These are phyloP conservation scores for Emys orbicularis DNA, from an alignment of 2,797 vertebrate genomes.

Conservation along the genomic window DNA sequence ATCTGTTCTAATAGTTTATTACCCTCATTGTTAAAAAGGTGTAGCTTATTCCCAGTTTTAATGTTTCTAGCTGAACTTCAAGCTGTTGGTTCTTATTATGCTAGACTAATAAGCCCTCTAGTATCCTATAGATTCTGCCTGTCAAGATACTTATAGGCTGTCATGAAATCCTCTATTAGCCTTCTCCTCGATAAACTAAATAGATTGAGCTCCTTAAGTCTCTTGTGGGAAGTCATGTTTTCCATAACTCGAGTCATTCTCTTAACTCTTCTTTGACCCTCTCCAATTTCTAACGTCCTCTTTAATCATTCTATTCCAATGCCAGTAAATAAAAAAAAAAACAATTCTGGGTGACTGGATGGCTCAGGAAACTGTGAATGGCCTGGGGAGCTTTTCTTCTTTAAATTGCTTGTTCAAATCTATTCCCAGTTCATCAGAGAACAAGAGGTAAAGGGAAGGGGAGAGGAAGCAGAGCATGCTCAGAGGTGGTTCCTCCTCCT, in stretches of 20 bases:
- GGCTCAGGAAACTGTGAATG: background rate
- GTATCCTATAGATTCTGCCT: background rate
- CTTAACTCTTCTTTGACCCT: background rate
- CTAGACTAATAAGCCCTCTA: background rate
- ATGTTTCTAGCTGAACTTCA: background rate
- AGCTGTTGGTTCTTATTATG: background rate
- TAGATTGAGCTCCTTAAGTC: background rate
- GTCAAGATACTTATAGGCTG: background rate
- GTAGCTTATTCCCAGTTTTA: background rate
- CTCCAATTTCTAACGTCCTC: background rate
- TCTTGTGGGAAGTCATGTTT: background rate
- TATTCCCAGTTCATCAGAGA: background rate
- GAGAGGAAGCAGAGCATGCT: background rate
- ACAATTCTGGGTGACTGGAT: background rate
- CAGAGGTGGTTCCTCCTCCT: background rate
- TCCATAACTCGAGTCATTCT: background rate
- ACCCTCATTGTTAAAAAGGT: background rate
- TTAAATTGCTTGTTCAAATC: background rate
- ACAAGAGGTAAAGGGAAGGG: background rate
- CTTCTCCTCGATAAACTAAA: background rate
- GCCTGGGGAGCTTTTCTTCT: background rate
- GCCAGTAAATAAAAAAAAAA: background rate
- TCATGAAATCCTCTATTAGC: background rate
- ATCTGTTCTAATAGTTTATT: background rate
- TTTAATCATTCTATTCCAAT: background rate